These are phyloP conservation scores for Narcine bancroftii DNA, from an alignment of 2,113 vertebrate genomes.

Conservation along the genomic window DNA sequence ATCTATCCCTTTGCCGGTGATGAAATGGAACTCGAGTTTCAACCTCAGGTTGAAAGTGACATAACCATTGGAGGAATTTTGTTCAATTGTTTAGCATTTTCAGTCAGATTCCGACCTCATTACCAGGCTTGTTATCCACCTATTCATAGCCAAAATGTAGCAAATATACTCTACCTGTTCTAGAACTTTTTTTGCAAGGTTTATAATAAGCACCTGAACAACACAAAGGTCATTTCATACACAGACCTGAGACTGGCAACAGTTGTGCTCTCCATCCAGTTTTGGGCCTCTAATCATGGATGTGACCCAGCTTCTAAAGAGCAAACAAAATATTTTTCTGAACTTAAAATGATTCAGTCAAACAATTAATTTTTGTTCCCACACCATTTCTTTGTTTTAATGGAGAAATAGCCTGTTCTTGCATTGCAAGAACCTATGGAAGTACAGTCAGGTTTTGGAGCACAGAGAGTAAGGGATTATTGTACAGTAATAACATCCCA, in stretches of 20 bases:
- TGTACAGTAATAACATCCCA: neutral
- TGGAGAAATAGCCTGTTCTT: neutral
- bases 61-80: neutral
- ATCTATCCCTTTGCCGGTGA: neutral
- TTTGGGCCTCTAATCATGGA: neutral
- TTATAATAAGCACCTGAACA: neutral
- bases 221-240: neutral
- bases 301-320: neutral
- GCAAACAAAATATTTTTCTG: neutral
- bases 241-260: neutral
- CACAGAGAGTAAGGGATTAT: neutral
- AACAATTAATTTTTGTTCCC: neutral
- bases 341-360: neutral
- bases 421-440: neutral
- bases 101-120: neutral
- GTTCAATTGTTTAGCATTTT: neutral
- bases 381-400: neutral
- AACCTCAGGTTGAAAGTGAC: conserved; percentile 16
- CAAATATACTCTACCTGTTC: neutral
- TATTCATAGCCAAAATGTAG: neutral
- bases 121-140: neutral
- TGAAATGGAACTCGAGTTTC: conserved; percentile 1
- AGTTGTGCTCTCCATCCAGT: neutral
- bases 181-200: neutral
- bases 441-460: neutral